phyloP scores from a whole-genome alignment of 2,888 invertebrate genomes.

The Mesorhabditis belari region DNA sequence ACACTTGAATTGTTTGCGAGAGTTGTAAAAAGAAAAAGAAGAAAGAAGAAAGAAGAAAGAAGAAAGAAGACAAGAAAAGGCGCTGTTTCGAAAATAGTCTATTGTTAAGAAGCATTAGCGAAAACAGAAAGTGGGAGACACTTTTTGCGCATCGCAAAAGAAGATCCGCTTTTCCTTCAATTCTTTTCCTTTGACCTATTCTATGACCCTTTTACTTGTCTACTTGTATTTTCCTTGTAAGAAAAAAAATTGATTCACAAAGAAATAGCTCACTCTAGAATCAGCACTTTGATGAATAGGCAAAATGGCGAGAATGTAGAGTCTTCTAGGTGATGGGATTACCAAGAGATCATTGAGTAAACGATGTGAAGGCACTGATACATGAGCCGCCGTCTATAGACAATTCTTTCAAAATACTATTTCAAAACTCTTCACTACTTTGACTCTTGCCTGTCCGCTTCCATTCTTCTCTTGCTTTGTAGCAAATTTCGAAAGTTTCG shows the following conservation, averaged over 20 bases:
- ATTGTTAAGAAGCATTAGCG: no score
- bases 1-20: background rate
- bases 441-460: no score
- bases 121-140: no score
- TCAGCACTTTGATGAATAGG: slow-evolving; percentile 38
- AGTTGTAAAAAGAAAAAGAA: background rate
- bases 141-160: no score
- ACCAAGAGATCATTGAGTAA: slow-evolving; percentile 45
- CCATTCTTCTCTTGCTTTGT: background rate
- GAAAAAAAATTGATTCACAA: background rate
- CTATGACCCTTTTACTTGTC: no score
- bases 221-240: no score
- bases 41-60: no score
- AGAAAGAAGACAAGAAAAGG: background rate
- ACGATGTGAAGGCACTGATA: slow-evolving; percentile 39
- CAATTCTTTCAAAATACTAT: background rate
- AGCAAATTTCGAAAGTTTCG: background rate
- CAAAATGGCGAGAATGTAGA: slow-evolving; percentile 37
- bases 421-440: background rate
- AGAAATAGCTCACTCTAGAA: slow-evolving; percentile 18
- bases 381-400: slow-evolving; percentile 16
- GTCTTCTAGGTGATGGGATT: slow-evolving; percentile 35
- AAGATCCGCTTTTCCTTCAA: no score
- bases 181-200: no score
- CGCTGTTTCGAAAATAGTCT: no score